Evolutionary conservation across 1,140 invertebrate species (phyloP), one percentile per base, ranked within the genome.

Genomic region (Drosophila nikananu): DNA sequence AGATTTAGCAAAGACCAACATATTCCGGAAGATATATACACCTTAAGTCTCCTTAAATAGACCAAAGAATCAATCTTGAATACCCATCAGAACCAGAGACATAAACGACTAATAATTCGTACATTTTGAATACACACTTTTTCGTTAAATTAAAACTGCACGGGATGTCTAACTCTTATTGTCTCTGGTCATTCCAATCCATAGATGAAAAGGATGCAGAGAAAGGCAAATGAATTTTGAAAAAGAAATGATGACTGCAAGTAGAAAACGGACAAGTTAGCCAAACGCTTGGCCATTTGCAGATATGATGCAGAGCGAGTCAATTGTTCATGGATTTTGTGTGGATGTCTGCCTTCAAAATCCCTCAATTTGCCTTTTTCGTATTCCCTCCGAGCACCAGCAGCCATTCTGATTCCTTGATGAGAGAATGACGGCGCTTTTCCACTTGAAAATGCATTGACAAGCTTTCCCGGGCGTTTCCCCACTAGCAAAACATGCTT

Each of bases 381-480:
- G 15, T 39, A 57, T 57, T 10, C 32, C 19, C 32, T 17, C 13
- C 25, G 12, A 27, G 17, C 9, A n/a, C 25, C 25, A 27, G 48
- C 30, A 54, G 32, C 19, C 32, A 37, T 37, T 37, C 23, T 55
- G 32, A 55, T 57, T 57, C 12, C 35, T 39, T 39, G 27, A 30
- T 30, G 13, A 27, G 41, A 48, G 21, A 17, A 57, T 25, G 54
- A 21, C n/a, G 25, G 9, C 13, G 25, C 25, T 58, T 25, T 65
- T 23, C 27, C 57, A 30, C 55, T 41, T 48, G 42, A 66, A 67
- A 66, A 30, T 81, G 62, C 62, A 37, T 44, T 67, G 52, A 44
- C 46, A 63, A 61, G 46, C 25, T 52, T 63, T 64, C 63, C 63
- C 41, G 37, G 64, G 59, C 59, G 4, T 30, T 8, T 51, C 32